These are phyloP conservation scores for Hormiphora californensis DNA, from an alignment of 37 sponge, comb jelly and placozoan genomes.

Conservation along the genomic window DNA sequence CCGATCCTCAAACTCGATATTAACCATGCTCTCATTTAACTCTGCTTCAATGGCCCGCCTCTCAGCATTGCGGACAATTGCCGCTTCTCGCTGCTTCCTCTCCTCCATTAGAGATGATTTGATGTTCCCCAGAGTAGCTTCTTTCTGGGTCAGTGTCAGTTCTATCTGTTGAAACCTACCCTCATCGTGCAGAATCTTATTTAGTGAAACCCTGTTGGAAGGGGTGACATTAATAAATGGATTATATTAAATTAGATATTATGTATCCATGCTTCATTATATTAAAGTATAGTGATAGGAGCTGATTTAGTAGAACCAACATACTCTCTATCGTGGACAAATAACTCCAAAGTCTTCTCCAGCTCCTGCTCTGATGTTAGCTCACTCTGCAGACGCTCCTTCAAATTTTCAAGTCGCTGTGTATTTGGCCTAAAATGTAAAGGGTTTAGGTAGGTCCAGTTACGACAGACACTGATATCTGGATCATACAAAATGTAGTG, in stretches of 20 bases:
- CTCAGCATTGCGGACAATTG: constrained; percentile 18
- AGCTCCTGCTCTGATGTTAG: not conserved
- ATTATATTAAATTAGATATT: not conserved
- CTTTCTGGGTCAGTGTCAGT: not conserved
- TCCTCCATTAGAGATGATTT: not conserved
- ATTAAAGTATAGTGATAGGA: not conserved
- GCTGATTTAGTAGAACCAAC: not conserved
- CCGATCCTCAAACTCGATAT: constrained; percentile 20
- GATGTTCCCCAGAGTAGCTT: not conserved
- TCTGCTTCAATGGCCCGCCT: not conserved
- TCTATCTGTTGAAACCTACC: constrained; percentile 41
- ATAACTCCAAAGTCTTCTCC: not conserved
- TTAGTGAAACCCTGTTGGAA: constrained; percentile 11
- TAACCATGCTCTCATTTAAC: constrained; percentile 26
- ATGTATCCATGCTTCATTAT: not conserved
- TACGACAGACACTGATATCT: no score
- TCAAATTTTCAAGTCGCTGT: constrained; percentile 8
- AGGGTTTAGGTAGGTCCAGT: no score
- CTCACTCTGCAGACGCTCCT: constrained; percentile 3
- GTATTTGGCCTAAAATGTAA: constrained; percentile 9
- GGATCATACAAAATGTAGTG: no score
- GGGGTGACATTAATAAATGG: not conserved
- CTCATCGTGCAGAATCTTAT: not conserved
- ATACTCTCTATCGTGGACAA: constrained; percentile 22
- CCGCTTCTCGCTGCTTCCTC: constrained; percentile 28